Evolutionary conservation across 2,888 invertebrate genomes (phyloP).

Genomic region (Thereva unica): DNA sequence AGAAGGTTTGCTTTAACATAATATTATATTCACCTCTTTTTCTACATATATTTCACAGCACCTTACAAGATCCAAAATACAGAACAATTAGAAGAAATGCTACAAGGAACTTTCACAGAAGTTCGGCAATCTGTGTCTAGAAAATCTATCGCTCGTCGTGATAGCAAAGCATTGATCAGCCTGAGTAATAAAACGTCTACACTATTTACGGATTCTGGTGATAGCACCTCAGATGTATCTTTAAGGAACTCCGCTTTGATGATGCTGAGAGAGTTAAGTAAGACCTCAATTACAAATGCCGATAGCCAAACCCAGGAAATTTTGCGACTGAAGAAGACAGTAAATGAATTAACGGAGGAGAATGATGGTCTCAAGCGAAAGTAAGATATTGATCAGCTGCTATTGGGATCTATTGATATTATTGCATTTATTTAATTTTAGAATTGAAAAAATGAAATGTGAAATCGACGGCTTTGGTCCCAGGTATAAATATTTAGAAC

Average conservation of each 20-base stretch:
- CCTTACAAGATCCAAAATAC: too few species aligned
- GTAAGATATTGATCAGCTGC: not conserved
- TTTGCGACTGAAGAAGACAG: not conserved
- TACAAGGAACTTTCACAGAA: too few species aligned
- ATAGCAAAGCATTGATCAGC: too few species aligned
- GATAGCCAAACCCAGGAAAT: conserved; percentile 4
- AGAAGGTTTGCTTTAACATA: too few species aligned
- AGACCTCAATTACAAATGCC: conserved; percentile 6
- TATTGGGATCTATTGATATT: not conserved
- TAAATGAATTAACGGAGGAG: conserved; percentile 4
- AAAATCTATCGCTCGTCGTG: too few species aligned
- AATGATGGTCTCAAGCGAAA: conserved; percentile 3
- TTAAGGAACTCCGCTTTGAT: too few species aligned
- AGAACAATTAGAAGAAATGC: too few species aligned
- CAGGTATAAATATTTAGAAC: conserved; percentile 34
- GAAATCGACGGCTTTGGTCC: conserved; percentile 10
- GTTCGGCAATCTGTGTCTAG: too few species aligned
- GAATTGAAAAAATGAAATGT: conserved; percentile 13
- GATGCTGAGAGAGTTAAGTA: not conserved
- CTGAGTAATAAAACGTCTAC: too few species aligned
- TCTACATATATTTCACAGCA: too few species aligned
- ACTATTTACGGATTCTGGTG: not conserved
- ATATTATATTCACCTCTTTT: too few species aligned
- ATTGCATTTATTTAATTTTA: not conserved
- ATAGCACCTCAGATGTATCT: too few species aligned